phyloP scores from a whole-genome alignment of 2,113 vertebrate species.

The Mionectes macconnelli region DNA sequence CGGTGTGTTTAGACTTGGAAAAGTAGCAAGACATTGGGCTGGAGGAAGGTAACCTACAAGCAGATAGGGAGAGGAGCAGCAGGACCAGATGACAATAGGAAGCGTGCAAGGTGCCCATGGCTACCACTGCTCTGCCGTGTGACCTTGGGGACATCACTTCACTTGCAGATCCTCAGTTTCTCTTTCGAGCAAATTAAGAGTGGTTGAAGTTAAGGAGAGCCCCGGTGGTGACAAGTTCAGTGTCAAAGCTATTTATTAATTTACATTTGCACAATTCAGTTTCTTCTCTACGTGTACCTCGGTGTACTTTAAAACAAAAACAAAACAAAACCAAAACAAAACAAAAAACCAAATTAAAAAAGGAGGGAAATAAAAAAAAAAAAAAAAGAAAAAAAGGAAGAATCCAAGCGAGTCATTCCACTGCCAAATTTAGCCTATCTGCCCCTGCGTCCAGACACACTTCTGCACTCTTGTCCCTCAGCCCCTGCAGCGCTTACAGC shows the following conservation, averaged over 20 bases:
- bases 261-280: neutral
- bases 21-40: neutral
- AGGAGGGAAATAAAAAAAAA: neutral
- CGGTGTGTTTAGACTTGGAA: neutral
- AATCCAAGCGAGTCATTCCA: neutral
- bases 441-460: neutral
- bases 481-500: neutral
- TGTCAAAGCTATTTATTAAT: neutral
- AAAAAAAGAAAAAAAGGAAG: neutral
- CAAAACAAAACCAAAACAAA: neutral
- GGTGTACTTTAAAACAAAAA: neutral
- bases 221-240: neutral
- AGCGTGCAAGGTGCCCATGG: neutral
- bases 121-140: neutral
- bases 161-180: neutral
- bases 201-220: neutral
- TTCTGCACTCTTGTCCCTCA: neutral
- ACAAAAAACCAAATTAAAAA: neutral
- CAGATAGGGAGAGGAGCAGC: neutral
- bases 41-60: neutral
- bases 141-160: neutral
- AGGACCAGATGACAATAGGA: neutral
- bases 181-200: neutral
- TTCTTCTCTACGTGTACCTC: neutral
- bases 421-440: slow-evolving; percentile 36